phyloP scores from a whole-genome alignment of 2,113 vertebrate genomes.

The Xiphias gladius region DNA sequence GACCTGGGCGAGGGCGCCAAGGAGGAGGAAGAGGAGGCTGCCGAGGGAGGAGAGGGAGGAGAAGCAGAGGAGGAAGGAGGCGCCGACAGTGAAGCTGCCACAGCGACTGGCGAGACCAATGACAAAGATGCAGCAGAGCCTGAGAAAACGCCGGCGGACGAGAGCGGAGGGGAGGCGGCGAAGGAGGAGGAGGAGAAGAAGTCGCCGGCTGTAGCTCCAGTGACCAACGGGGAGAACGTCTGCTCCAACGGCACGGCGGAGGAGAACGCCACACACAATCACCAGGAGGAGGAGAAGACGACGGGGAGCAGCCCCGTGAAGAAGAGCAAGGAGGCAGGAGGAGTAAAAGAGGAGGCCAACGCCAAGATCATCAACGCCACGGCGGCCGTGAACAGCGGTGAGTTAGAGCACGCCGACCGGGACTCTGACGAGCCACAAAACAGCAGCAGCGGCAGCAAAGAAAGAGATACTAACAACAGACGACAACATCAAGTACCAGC shows the following conservation, averaged over 20 bases:
- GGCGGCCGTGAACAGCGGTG: conserved; percentile 84
- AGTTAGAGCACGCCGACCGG: conserved; percentile 74
- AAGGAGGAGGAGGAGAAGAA: conserved; percentile 56
- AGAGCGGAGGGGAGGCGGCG: conserved; percentile 26
- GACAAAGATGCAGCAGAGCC: conserved; percentile 45
- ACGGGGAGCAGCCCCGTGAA: conserved; percentile 74
- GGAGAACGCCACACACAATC: conserved; percentile 79
- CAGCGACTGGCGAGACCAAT: conserved; percentile 41
- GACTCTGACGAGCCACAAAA: conserved; percentile 65
- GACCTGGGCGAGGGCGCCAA: conserved; percentile 79
- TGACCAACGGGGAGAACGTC: conserved; percentile 83
- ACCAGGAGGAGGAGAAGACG: conserved; percentile 73
- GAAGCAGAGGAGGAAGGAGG: conserved; percentile 45
- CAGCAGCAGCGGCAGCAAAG: conserved; percentile 56
- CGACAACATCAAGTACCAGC: conserved; percentile 17
- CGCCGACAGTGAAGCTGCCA: conserved; percentile 48
- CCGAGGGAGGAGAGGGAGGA: conserved; percentile 59
- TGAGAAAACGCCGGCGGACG: conserved; percentile 41
- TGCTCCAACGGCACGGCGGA: conserved; percentile 78
- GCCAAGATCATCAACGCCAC: conserved; percentile 82
- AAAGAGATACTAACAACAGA: conserved; percentile 64
- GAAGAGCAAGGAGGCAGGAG: conserved; percentile 77
- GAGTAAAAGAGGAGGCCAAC: conserved; percentile 80
- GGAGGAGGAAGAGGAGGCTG: conserved; percentile 68
- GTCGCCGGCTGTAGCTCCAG: conserved; percentile 47